Percentiles rank a stretch among this genome's conserved stretches.
These are phyloP conservation scores for Geotrupes spiniger DNA, from an alignment of 2,888 invertebrate species.

Conservation along the genomic window DNA sequence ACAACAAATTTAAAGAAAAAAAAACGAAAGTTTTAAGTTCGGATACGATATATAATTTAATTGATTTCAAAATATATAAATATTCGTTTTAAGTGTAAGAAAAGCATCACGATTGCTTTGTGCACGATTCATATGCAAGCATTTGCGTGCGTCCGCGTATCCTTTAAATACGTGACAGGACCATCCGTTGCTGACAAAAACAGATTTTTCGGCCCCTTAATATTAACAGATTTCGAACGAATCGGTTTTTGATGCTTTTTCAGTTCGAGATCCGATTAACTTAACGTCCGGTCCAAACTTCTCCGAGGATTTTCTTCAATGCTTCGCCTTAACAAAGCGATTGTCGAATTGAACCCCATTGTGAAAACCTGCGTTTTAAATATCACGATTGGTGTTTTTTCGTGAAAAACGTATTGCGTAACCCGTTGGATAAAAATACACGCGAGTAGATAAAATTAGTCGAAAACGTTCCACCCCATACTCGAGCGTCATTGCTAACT, in stretches of 20 bases:
- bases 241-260: slow-evolving; percentile 44
- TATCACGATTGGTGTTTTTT: neutral
- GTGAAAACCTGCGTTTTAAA: neutral
- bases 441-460: neutral
- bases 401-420: no score
- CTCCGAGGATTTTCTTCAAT: slow-evolving; percentile 24
- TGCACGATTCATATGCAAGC: no score
- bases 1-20: no score
- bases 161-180: slow-evolving; percentile 38
- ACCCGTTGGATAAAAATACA: slow-evolving; percentile 1
- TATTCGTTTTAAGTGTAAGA: no score
- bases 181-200: slow-evolving; percentile 43
- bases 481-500: slow-evolving; percentile 33
- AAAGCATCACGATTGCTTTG: no score
- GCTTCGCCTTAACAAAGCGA: slow-evolving; percentile 12
- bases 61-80: no score
- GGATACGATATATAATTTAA: no score
- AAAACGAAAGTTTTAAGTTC: no score
- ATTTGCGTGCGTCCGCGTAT: no score
- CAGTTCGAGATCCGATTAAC: slow-evolving; percentile 46
- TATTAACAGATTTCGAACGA: slow-evolving; percentile 32
- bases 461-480: slow-evolving; percentile 30
- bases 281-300: slow-evolving; percentile 40
- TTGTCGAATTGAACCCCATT: neutral
- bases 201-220: slow-evolving; percentile 30